A percentile compares a stretch with the other conserved stretches of the same genome.
Evolutionary conservation across 2,113 vertebrate genomes (phyloP).

Genomic region (Suncus etruscus): DNA sequence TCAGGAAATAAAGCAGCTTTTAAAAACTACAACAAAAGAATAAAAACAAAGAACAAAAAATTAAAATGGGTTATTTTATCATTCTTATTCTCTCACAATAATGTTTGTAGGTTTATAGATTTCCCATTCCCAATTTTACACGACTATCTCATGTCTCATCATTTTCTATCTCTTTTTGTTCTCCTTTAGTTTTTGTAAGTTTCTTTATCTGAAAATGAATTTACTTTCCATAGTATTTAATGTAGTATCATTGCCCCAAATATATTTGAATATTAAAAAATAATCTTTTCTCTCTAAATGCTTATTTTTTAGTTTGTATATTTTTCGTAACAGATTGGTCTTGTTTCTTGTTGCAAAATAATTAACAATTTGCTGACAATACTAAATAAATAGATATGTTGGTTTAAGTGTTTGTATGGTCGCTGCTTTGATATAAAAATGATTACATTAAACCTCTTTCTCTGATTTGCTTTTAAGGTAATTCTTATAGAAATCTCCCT

Average conservation of each 20-base stretch:
- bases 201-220: slow-evolving; percentile 45
- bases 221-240: background rate
- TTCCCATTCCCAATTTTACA: background rate
- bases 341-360: background rate
- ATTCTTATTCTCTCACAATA: background rate
- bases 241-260: background rate
- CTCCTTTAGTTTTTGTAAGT: slow-evolving; percentile 17
- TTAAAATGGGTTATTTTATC: background rate
- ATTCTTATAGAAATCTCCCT: background rate
- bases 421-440: background rate
- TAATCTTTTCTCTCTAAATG: background rate
- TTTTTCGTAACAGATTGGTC: slow-evolving; percentile 6
- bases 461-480: background rate
- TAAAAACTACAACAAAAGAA: background rate
- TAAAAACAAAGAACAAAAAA: too few relatives aligned
- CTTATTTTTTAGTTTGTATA: slow-evolving; percentile 43
- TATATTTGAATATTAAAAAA: slow-evolving; percentile 35
- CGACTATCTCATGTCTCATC: background rate
- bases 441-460: too few relatives aligned
- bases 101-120: background rate
- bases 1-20: background rate
- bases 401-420: background rate
- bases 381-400: slow-evolving; percentile 1
- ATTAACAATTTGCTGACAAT: slow-evolving; percentile 32
- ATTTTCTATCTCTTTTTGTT: slow-evolving; percentile 39